These are phyloP conservation scores for Capreolus pygargus DNA, from an alignment of 2,113 vertebrate species.

Conservation along the genomic window DNA sequence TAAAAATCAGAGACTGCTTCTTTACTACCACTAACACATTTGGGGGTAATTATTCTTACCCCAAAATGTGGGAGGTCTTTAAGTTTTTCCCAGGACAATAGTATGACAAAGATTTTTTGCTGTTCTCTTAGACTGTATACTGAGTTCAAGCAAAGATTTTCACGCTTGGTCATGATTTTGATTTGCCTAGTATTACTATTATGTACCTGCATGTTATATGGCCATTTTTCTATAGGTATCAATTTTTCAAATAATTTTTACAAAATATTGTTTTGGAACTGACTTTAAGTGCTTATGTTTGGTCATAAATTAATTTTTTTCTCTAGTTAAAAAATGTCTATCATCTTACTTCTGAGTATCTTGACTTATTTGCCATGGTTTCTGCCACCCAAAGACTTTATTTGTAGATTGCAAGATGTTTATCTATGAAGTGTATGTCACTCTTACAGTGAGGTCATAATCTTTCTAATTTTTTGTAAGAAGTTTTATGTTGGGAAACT, in stretches of 20 bases:
- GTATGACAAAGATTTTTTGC: neutral
- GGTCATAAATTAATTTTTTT: neutral
- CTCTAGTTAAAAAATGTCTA: neutral
- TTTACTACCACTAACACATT: neutral
- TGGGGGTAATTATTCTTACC: neutral
- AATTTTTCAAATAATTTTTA: neutral
- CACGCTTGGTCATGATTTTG: neutral
- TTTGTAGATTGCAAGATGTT: neutral
- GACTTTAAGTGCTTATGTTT: neutral
- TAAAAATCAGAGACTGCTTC: neutral
- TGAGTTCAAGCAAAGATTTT: neutral
- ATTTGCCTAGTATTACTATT: neutral
- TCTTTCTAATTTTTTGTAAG: neutral
- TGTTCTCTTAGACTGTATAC: neutral
- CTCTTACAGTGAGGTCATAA: neutral
- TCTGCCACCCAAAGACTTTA: neutral
- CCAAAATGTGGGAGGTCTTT: neutral
- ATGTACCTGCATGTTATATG: neutral
- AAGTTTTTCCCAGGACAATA: no score
- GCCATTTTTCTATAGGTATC: neutral
- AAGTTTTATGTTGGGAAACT: rapidly evolving
- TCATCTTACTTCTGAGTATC: neutral
- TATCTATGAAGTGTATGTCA: neutral
- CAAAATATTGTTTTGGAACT: neutral
- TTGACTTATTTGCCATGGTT: neutral